A percentile compares a stretch with the other conserved stretches of the same genome.
Conservation (phyloP, 2,113 vertebrate species). For the Percopsis transmontana region DNA sequence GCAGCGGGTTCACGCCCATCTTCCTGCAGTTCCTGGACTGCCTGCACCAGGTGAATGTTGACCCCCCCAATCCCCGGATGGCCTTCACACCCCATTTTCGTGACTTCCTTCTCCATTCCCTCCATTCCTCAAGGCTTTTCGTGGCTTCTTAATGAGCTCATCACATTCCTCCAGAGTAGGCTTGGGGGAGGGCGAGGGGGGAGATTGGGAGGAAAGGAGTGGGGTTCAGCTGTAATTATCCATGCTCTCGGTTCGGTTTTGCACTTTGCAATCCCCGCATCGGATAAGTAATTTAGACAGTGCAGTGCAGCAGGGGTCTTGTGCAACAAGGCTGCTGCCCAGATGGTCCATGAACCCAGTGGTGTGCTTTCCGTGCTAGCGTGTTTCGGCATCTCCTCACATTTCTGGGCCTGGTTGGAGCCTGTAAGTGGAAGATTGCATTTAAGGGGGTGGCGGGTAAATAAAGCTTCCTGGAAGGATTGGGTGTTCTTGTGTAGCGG, state of each 20-base stretch:
- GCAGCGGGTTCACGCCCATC: slow-evolving; percentile 91
- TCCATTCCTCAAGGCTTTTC: slow-evolving; percentile 18
- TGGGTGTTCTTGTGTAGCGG: slow-evolving; percentile 32
- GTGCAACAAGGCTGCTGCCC: slow-evolving; percentile 52
- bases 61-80: not conserved
- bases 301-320: slow-evolving; percentile 24
- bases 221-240: slow-evolving; percentile 41
- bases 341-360: slow-evolving; percentile 65
- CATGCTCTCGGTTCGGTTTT: slow-evolving; percentile 53
- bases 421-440: slow-evolving; percentile 49
- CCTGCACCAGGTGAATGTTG: slow-evolving; percentile 89
- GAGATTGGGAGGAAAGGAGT: not conserved
- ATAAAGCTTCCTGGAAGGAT: slow-evolving; percentile 33
- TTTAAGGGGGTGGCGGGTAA: slow-evolving; percentile 54
- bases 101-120: slow-evolving; percentile 22
- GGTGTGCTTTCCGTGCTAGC: slow-evolving; percentile 42
- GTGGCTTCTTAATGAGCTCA: slow-evolving; percentile 59
- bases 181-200: slow-evolving; percentile 10
- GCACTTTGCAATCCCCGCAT: slow-evolving; percentile 25
- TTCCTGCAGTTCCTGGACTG: slow-evolving; percentile 98
- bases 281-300: slow-evolving; percentile 38
- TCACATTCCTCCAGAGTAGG: slow-evolving; percentile 50
- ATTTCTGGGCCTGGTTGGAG: slow-evolving; percentile 51
- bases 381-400: slow-evolving; percentile 59
- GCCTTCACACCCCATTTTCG: not conserved